Evolutionary conservation across 37 sponge, comb jelly and placozoan genomes (phyloP), one percentile per base, ranked within the genome.

Genomic region (Chondrilla cf. caribensis): DNA sequence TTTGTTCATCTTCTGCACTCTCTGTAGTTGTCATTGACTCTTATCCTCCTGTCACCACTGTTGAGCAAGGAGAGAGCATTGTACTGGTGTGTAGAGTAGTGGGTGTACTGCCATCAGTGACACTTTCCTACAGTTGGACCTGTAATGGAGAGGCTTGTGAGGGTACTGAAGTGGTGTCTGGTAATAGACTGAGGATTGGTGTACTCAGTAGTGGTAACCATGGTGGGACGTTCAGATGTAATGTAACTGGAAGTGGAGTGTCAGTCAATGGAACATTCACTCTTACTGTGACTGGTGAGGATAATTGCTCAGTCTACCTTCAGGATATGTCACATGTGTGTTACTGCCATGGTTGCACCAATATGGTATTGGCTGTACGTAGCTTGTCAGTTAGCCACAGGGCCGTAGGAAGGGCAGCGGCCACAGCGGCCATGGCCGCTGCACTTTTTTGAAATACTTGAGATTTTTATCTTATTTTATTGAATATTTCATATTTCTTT

Each of bases 1-100:
- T n/a, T n/a, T n/a, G n/a, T n/a, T n/a, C n/a, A n/a, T 6, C 60
- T 9, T 26, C 7, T 26, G 22, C 60, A n/a, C 60, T 59, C 25
- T 6, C 33, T 29, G 4, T 7, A 68, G 70, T 68, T 19, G 32
- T 68, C 37, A 68, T 68, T 68, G 70, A 68, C 33, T 19, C 33
- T 29, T 68, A 3, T 11, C 70, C 70, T 3, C 2, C 19, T 68
- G 57, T 17, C 17, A 4, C 7, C 2, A 68, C 36, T 33, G 37
- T 33, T n/a, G 70, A 68, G 7, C 70, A 68, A 11, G 70, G 70
- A 3, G 32, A 31, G 19, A 68, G 33, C 7, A 37, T 68, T 3
- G 37, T 7, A 2, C 8, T 68, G 70, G 70, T 68, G 33, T 68
- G 70, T 29, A n/a, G 33, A 68, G 70, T 68, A 37, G 70, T 68